A percentile compares a stretch with the other conserved stretches of the same genome.
Conservation (phyloP, 1,140 invertebrate species). For the Platyscapa corneri region DNA sequence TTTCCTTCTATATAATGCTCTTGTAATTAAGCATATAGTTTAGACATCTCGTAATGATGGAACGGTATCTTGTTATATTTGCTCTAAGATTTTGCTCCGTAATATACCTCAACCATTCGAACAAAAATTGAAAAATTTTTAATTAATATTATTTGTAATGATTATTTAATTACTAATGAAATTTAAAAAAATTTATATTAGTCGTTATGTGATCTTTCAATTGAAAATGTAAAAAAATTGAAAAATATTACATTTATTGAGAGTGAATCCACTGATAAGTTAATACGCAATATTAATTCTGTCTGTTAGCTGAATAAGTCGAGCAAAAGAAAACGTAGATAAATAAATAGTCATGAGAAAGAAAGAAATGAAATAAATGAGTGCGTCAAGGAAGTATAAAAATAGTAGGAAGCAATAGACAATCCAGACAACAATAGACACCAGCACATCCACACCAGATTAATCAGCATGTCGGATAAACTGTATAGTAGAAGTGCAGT, state of each 20-base stretch:
- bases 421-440: not conserved
- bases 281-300: too few relatives aligned
- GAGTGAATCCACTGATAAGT: too few relatives aligned
- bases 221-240: not conserved
- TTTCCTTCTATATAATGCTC: too few relatives aligned
- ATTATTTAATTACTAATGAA: too few relatives aligned
- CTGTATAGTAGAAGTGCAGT: not conserved
- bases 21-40: too few relatives aligned
- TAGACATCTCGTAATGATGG: too few relatives aligned
- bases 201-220: not conserved
- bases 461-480: constrained; percentile 4
- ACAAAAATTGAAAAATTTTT: too few relatives aligned
- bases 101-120: too few relatives aligned
- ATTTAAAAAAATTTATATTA: not conserved
- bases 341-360: not conserved
- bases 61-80: too few relatives aligned
- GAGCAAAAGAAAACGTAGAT: not conserved
- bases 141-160: too few relatives aligned
- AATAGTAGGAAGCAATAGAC: constrained; percentile 16
- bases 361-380: not conserved
- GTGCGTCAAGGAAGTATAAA: not conserved
- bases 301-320: too few relatives aligned
- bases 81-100: too few relatives aligned
- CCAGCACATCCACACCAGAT: not conserved
- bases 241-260: not conserved